These are phyloP conservation scores for Oscheius sp. DNA, from an alignment of 2,888 invertebrate genomes.

Conservation along the genomic window DNA sequence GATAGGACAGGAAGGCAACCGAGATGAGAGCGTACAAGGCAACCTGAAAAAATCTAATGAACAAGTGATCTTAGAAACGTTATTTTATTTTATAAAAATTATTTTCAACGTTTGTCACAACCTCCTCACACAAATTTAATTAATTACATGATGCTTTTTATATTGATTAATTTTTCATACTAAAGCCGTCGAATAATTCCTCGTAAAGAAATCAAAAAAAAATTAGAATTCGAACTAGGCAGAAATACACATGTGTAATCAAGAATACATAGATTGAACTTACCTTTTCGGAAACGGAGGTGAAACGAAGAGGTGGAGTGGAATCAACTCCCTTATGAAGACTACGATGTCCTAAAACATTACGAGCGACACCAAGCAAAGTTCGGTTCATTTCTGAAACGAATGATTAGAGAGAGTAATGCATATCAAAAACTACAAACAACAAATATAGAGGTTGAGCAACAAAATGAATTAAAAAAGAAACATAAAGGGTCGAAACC, in stretches of 20 bases:
- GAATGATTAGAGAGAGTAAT: no score
- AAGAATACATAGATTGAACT: conserved; percentile 4
- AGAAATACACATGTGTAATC: not conserved
- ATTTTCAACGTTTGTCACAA: no score
- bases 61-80: not conserved
- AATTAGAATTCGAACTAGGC: not conserved
- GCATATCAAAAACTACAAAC: not conserved
- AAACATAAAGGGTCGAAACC: not conserved
- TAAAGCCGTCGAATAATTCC: no score
- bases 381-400: conserved; percentile 52
- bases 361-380: conserved; percentile 47
- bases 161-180: no score
- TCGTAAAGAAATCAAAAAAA: not conserved
- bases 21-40: conserved; percentile 64
- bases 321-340: conserved; percentile 65
- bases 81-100: no score
- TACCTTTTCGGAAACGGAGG: conserved; percentile 57
- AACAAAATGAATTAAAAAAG: not conserved
- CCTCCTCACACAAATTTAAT: no score
- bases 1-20: conserved; percentile 66
- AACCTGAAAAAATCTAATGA: conserved; percentile 40
- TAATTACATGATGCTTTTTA: no score
- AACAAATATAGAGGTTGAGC: not conserved
- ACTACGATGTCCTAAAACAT: conserved; percentile 51
- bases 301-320: conserved; percentile 63